Evolutionary conservation across 2,888 invertebrate genomes (phyloP).

Genomic region (Andrena dorsata): DNA sequence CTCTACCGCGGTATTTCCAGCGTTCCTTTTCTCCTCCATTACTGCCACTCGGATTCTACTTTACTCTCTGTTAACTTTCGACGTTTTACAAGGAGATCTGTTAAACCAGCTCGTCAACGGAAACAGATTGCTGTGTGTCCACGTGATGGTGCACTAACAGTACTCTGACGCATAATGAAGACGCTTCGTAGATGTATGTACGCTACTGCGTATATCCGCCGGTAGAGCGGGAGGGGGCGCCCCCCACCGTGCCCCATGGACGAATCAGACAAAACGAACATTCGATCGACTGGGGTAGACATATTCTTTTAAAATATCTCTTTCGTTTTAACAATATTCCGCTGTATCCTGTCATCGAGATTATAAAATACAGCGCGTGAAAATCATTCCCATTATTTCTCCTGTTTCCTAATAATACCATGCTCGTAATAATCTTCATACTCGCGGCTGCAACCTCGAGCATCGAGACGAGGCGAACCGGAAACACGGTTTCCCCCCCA

Average conservation of each 20-base stretch:
- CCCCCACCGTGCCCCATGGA: neutral
- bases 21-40: conserved; percentile 61
- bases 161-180: neutral
- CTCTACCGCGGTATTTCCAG: conserved; percentile 42
- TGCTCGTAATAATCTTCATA: too few species aligned
- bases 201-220: too few species aligned
- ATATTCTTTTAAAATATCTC: conserved; percentile 19
- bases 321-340: neutral
- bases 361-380: neutral
- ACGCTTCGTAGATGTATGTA: too few species aligned
- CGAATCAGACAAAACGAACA: neutral
- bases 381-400: neutral
- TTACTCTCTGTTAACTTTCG: neutral
- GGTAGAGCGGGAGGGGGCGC: too few species aligned
- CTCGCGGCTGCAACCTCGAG: too few species aligned
- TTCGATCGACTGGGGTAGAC: conserved; percentile 4
- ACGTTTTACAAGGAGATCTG: too few species aligned
- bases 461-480: too few species aligned
- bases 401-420: neutral
- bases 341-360: neutral
- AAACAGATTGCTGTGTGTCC: too few species aligned
- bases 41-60: neutral
- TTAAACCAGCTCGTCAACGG: too few species aligned
- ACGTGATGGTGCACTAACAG: neutral
- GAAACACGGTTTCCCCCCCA: too few species aligned